These are phyloP conservation scores for Capricornis sumatraensis DNA, from an alignment of 2,113 vertebrate species.

Conservation along the genomic window DNA sequence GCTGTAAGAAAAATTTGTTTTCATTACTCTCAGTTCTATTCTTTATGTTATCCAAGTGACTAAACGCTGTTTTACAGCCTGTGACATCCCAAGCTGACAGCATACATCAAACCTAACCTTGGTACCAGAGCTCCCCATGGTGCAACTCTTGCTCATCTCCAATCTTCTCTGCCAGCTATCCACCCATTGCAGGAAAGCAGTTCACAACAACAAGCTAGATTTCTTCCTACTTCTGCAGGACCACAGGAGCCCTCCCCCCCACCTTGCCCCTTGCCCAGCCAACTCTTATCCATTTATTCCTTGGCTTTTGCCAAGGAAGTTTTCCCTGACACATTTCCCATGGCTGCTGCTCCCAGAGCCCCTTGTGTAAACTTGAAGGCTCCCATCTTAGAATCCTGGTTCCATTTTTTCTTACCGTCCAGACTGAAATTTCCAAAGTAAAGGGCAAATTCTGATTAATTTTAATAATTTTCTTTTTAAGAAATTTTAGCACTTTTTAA, in stretches of 20 bases:
- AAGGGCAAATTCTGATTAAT: not conserved
- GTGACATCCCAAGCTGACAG: not conserved
- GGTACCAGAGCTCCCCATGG: rapidly evolving
- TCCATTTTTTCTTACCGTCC: not conserved
- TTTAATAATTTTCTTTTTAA: not conserved
- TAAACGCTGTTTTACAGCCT: not conserved
- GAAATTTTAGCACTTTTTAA: not conserved
- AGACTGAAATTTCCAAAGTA: not conserved
- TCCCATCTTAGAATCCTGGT: not conserved
- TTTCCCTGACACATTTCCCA: not conserved
- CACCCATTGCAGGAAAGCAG: rapidly evolving
- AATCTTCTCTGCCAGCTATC: not conserved
- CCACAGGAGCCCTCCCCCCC: rapidly evolving
- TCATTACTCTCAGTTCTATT: not conserved
- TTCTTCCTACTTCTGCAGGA: not conserved
- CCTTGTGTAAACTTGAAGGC: too few relatives aligned
- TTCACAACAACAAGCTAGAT: not conserved
- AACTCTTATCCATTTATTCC: not conserved
- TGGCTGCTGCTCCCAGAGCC: rapidly evolving
- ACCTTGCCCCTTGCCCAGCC: rapidly evolving
- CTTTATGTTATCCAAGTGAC: not conserved
- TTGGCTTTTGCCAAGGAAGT: not conserved
- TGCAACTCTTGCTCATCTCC: not conserved
- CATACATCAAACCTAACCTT: not conserved
- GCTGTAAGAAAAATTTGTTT: not conserved